Percentiles rank a stretch among this genome's conserved stretches.
Conservation (phyloP, 2,113 vertebrate genomes). For the Stigmatopora nigra region DNA sequence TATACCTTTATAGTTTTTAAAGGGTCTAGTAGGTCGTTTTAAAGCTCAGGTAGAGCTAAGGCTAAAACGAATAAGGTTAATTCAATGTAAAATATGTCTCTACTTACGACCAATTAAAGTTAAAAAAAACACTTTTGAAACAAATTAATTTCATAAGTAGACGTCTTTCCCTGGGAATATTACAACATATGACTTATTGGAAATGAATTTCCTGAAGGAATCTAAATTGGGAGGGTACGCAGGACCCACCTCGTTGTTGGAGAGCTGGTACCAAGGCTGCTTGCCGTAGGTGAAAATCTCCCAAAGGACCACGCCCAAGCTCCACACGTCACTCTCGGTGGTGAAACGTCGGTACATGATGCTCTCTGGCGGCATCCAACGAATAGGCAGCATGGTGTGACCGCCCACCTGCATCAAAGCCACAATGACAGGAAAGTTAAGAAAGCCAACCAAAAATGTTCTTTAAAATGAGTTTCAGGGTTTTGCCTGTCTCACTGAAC, state of each 20-base stretch:
- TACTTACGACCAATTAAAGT: too few relatives aligned
- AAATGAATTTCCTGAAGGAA: too few relatives aligned
- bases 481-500: not conserved
- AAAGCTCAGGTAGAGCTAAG: too few relatives aligned
- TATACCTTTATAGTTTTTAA: too few relatives aligned
- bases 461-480: not conserved
- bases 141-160: too few relatives aligned
- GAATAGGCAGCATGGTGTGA: constrained; percentile 97
- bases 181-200: too few relatives aligned
- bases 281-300: constrained; percentile 99
- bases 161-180: too few relatives aligned
- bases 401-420: constrained; percentile 83
- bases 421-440: not conserved
- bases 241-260: constrained; percentile 92
- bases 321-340: constrained; percentile 98
- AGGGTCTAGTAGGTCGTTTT: too few relatives aligned
- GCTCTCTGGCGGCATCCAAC: constrained; percentile 99
- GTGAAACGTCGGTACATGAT: constrained; percentile 99
- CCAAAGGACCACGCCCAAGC: constrained; percentile 95
- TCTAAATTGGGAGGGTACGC: not conserved
- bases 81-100: too few relatives aligned
- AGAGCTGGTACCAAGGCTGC: constrained; percentile 99
- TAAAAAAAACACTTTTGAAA: too few relatives aligned
- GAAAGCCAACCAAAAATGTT: not conserved
- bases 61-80: too few relatives aligned